Base-by-base conservation (phyloP, 2,113 vertebrate species). In the Bungarus multicinctus region DNA sequence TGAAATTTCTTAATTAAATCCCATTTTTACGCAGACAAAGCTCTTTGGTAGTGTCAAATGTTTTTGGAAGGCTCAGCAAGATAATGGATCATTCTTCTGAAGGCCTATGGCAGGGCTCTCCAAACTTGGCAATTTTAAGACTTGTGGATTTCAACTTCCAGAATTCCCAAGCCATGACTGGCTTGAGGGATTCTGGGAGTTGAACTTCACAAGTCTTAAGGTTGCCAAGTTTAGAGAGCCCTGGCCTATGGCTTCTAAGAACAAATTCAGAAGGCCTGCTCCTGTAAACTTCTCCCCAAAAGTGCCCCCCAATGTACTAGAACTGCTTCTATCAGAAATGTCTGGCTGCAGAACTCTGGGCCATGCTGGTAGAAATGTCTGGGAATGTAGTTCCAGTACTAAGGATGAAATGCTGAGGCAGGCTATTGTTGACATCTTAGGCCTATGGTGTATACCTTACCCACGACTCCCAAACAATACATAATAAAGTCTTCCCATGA, bases 11-110 rank as follows among this genome's bases (percentile, higher is more conserved):
- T 89, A 91, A 14, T 0, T 0, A 74, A 25, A 69, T n/a, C 22
- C 58, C 0, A 25, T 0, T 0, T 27, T 23, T 92, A 64, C 53
- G 0, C 0, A 27, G 0, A 1, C 3, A 30, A 87, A 47, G 0
- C 18, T 60, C 50, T 89, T 58, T 89, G 14, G 30, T 69, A 88
- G 86, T 89, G 14, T 30, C 88, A 88, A 86, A 11, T 2, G 88
- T 87, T 5, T 54, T 16, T 30, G 58, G 4, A 0, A 8, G 34
- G 50, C 89, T 87, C 50, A 87, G 27, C 86, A 74, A 39, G 69
- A 39, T 74, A 2, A 20, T 39, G n/a, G 69, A 58, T 11, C 5
- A 23, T 57, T 60, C 45, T 57, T 60, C 14, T 20, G 47, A 47
- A 11, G 30, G 74, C 39, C 11, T n/a, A 30, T 86, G 5, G 16